Percentiles rank a stretch among this genome's conserved stretches.
Evolutionary conservation across 2,797 vertebrate genomes (phyloP).

Genomic region (Thamnophis elegans): DNA sequence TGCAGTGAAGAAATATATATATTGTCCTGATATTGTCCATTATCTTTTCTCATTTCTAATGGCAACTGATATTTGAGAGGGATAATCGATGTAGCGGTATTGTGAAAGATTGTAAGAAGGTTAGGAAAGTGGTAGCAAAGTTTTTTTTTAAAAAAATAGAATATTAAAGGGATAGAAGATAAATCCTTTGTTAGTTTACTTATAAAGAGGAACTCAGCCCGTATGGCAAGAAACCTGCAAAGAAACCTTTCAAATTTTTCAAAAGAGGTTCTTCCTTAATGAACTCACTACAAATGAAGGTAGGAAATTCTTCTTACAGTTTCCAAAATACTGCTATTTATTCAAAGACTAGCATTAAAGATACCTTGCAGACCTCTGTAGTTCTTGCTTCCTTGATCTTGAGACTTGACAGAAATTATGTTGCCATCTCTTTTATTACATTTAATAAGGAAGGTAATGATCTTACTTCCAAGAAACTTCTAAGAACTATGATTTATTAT

Average conservation of each 20-base stretch:
- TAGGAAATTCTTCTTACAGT: not conserved
- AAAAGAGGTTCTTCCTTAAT: not conserved
- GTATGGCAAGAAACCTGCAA: not conserved
- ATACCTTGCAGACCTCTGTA: not conserved
- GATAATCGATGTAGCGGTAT: not conserved
- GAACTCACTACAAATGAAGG: not conserved
- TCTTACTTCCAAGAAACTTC: not conserved
- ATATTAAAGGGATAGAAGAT: not conserved
- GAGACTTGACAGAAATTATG: not conserved
- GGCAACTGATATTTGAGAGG: not conserved
- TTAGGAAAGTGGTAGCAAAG: not conserved
- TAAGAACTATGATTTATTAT: not conserved
- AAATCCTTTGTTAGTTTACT: not conserved
- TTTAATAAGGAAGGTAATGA: not conserved
- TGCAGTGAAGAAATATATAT: not conserved
- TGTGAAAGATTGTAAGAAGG: not conserved
- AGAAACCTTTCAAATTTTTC: not conserved
- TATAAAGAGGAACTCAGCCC: not conserved
- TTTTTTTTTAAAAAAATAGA: not conserved
- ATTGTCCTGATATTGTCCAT: not conserved
- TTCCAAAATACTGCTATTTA: not conserved
- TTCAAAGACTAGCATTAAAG: not conserved
- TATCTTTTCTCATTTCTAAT: not conserved
- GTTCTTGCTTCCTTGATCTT: not conserved
- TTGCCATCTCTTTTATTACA: not conserved